Percentiles rank a stretch among this genome's conserved stretches.
Conservation (phyloP, 2,113 vertebrate genomes). For the Porphyrio hochstetteri region DNA sequence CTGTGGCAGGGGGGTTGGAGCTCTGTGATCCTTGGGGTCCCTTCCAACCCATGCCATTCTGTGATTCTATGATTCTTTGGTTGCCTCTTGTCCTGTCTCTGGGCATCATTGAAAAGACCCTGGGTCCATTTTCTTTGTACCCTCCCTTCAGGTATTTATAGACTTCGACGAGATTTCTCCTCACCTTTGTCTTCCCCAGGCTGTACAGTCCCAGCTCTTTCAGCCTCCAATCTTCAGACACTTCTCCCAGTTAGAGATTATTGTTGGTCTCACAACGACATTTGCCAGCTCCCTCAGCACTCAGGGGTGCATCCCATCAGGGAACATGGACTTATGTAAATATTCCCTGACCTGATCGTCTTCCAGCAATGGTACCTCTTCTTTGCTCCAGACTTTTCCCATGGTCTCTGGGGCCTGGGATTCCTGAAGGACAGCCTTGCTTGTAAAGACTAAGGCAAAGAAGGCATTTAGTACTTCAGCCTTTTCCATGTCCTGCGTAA, state of each 20-base stretch:
- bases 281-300: background rate
- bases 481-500: background rate
- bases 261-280: background rate
- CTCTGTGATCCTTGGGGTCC: no score
- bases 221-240: background rate
- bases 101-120: background rate
- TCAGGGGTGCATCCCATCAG: background rate
- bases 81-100: background rate
- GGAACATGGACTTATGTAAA: background rate
- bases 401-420: background rate
- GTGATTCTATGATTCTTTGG: no score
- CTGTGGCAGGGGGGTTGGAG: no score
- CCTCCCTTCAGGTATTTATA: background rate
- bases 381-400: background rate
- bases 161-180: background rate
- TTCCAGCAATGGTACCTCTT: background rate
- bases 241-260: background rate
- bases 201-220: background rate
- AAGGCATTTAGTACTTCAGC: background rate
- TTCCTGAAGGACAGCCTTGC: background rate
- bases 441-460: background rate
- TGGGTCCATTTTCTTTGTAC: background rate
- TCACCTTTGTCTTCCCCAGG: background rate
- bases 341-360: background rate
- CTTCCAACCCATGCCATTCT: no score